Evolutionary conservation across 2,888 invertebrate species (phyloP).

Genomic region (Cyclophora albipunctata): DNA sequence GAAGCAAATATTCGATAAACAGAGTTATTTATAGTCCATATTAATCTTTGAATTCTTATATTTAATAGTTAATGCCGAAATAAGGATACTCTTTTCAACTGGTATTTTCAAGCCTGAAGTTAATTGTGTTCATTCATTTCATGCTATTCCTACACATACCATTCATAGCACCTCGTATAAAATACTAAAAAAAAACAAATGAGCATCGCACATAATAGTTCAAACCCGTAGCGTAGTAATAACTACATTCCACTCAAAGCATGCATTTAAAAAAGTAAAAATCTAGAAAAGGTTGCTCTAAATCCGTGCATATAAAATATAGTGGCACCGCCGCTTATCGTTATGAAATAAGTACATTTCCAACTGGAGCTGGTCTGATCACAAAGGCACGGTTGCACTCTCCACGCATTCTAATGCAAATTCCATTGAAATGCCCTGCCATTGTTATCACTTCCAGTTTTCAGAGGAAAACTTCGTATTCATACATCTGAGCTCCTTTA

Average conservation of each 20-base stretch:
- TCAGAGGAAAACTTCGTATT: conserved; percentile 41
- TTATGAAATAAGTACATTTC: conserved; percentile 9
- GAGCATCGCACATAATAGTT: not conserved
- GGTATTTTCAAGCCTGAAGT: too few relatives aligned
- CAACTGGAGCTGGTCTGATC: conserved; percentile 25
- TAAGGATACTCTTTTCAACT: too few relatives aligned
- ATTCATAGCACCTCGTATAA: too few relatives aligned
- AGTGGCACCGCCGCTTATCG: conserved; percentile 7
- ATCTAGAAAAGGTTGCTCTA: too few relatives aligned
- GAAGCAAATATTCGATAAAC: not conserved
- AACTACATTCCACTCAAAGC: not conserved
- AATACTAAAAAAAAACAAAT: too few relatives aligned
- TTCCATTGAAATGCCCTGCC: conserved; percentile 61
- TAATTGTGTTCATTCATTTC: too few relatives aligned
- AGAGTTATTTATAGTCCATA: not conserved
- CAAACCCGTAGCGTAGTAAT: not conserved
- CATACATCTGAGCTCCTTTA: conserved; percentile 38
- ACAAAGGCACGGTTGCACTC: conserved; percentile 57
- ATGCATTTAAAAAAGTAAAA: too few relatives aligned
- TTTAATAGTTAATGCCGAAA: too few relatives aligned
- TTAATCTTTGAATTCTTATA: too few relatives aligned
- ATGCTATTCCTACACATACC: too few relatives aligned
- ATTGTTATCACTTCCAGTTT: conserved; percentile 63
- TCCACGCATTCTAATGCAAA: conserved; percentile 67
- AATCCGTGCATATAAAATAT: too few relatives aligned